Base-by-base conservation (phyloP, 2,797 vertebrate species). In the Champsocephalus esox region DNA sequence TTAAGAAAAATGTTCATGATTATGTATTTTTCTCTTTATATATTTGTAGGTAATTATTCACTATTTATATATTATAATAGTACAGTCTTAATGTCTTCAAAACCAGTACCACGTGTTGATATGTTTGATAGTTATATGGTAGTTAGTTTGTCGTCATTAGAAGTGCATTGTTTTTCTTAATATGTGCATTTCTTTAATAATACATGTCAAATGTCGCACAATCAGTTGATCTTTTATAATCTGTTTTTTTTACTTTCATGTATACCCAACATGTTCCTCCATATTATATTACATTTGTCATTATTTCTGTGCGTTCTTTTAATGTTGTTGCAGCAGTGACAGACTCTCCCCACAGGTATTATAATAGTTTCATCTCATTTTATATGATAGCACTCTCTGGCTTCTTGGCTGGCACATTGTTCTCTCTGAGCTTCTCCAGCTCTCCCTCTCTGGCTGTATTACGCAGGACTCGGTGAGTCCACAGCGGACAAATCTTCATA, bases 401-500 rank as follows among this genome's bases (percentile, higher is more conserved):
- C 48, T 72, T 85, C 70, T 62, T 24, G 43, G 61, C 70, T 45
- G 55, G 17, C 41, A 81, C 72, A 70, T 87, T 81, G 85, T 73
- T 66, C 70, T 82, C 51, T 66, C 61, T 16, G 62, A 86, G 73
- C 68, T 66, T 78, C 73, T 78, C 71, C 81, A 79, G 69, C 70
- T 85, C 74, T 83, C 71, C 57, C 70, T 87, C 76, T 74, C 63
- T 75, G 66, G 76, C 79, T 70, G 13, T 56, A 68, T 90, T 34
- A 84, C 79, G 79, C 67, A 72, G 78, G 69, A 61, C 79, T 87
- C 58, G 51, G 77, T 11, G 66, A 83, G 88, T 91, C 89, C 77
- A 78, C 66, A 77, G 74, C 41, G 32, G 72, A 69, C 83, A 90
- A 85, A 90, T 91, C 85, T 92, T 85, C 87, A 91, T 92, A 91